Evolutionary conservation across 2,113 vertebrate genomes (phyloP), one percentile per base, ranked within the genome.

Genomic region (Panthera leo): DNA sequence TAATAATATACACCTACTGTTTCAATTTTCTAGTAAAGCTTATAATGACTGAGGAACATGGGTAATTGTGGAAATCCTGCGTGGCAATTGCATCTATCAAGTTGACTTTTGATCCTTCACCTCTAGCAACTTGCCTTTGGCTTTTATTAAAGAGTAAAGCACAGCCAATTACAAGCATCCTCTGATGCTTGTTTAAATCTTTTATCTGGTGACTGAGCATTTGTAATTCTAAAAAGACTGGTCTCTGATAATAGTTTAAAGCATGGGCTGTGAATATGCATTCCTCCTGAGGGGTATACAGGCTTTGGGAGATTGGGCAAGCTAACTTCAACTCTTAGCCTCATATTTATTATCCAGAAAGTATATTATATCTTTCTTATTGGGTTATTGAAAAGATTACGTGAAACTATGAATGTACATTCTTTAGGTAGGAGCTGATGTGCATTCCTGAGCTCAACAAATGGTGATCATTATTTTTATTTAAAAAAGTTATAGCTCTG

Each of bases 11-110:
- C 18, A 93, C 79, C 94, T 71, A 84, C 45, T 58, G n/a, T 91
- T 95, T 96, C 67, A 89, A 34, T 95, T 84, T 96, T 36, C 83
- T 87, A 42, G n/a, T 73, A 55, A 94, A 91, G 36, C 36, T 70
- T 63, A 78, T 91, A 86, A 88, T 63, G 76, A 79, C 71, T 45
- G 34, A 68, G 88, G 31, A 71, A 48, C 31, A n/a, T 3, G 13
- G 27, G 45, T 51, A 4, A 88, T 94, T 93, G 31, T 51, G n/a
- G 95, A 96, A 96, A 27, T 48, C 31, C 15, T 67, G 51, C 36
- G 45, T 73, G 67, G n/a, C 31, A 89, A 53, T 75, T 70, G 45
- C 2, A 65, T 78, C 84, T 80, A 61, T 91, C 27, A 39, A 21
- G 53, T 67, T 67, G 34, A 23, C 67, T 86, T 51, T 36, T 48